These are phyloP conservation scores for Chinchilla lanigera DNA, from an alignment of 2,113 vertebrate species.

Conservation along the genomic window DNA sequence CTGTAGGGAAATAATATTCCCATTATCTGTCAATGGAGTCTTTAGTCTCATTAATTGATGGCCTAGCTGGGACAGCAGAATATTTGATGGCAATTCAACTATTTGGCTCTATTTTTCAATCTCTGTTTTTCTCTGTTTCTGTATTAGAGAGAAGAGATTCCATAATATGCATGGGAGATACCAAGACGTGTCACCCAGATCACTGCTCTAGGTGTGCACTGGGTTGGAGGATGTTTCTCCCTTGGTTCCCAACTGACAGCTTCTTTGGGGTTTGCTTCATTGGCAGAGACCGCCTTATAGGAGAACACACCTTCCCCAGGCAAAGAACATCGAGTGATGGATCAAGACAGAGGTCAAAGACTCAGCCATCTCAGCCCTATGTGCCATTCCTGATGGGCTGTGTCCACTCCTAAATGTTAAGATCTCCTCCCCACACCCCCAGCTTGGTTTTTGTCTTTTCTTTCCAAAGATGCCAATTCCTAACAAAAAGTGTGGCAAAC, in stretches of 20 bases:
- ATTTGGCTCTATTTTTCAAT: background rate
- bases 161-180: background rate
- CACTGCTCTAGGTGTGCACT: background rate
- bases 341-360: background rate
- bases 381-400: fast-evolving
- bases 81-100: background rate
- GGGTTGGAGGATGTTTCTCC: too few relatives aligned
- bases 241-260: background rate
- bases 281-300: background rate
- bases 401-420: background rate
- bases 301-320: background rate
- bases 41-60: background rate
- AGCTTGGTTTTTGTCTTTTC: background rate
- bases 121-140: background rate
- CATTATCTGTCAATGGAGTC: background rate
- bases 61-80: background rate
- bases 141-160: background rate
- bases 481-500: background rate
- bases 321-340: background rate
- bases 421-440: background rate
- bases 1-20: background rate
- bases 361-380: background rate
- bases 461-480: background rate
- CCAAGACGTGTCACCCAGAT: background rate
- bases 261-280: background rate